Base-by-base conservation (phyloP, 35 echinoderm and acorn worm species). In the Hemicentrotus pulcherrimus region DNA sequence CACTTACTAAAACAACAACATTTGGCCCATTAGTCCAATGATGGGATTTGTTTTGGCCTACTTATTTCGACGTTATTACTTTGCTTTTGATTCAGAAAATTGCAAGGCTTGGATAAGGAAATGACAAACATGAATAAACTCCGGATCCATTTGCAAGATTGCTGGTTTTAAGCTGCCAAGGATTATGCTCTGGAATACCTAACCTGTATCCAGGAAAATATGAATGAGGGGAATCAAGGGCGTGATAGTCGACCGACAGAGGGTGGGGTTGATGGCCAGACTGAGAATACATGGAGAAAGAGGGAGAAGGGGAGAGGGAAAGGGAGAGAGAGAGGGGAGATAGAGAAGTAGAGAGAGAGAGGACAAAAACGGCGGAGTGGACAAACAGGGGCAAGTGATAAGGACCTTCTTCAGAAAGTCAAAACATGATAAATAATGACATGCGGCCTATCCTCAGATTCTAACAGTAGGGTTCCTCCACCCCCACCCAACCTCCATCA, bases 31-130 rank as follows among this genome's bases (percentile, higher is more conserved):
- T 78, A 78, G 65, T 78, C 22, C 65, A 78, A 78, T 78, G 65
- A 78, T 78, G 65, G 50, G 50, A 78, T 78, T 78, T n/a, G 50
- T 55, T 78, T 78, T n/a, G 65, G 65, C 65, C 65, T 78, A 78
- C 22, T 78, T 78, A 70, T 28, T 78, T 8, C 24, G 22, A 22
- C 65, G 28, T 28, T 55, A 55, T 55, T 55, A 15, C 10, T 14
- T 28, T 71, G 18, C 16, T 24, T 24, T 71, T 78, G 19, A 78
- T 78, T 78, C 65, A 78, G 28, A 22, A 78, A 78, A 78, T 15
- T 78, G 65, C n/a, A 4, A 78, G 65, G 28, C 19, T 1, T n/a
- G 22, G 22, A 28, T 28, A n/a, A 22, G 65, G 19, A 78, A 28
- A n/a, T n/a, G 22, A 78, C 28, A 78, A 78, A 78, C 65, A 78